Evolutionary conservation across 1,140 invertebrate genomes (phyloP).

Genomic region (Zaprionus ornatus): DNA sequence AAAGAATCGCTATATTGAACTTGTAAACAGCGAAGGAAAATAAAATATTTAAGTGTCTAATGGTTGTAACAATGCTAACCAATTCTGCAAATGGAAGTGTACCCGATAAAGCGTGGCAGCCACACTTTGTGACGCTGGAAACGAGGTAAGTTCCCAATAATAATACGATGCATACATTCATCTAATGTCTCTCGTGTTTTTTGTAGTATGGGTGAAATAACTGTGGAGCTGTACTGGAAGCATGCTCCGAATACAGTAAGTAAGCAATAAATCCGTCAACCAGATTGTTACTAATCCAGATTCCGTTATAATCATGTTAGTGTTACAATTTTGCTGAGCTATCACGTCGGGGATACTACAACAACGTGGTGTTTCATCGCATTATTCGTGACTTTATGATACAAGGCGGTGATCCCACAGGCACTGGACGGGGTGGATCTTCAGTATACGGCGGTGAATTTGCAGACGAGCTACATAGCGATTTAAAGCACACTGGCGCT

Average conservation of each 20-base stretch:
- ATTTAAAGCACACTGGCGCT: constrained; percentile 96
- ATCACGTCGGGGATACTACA: constrained; percentile 96
- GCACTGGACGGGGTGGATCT: constrained; percentile 96
- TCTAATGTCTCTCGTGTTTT: constrained; percentile 10
- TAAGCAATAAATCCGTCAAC: background rate
- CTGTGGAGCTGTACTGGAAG: constrained; percentile 98
- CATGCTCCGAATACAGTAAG: constrained; percentile 93
- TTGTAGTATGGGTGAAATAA: constrained; percentile 96
- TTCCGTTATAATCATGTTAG: background rate
- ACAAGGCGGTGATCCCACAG: constrained; percentile 96
- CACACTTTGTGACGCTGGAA: constrained; percentile 91
- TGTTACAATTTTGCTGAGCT: constrained; percentile 99
- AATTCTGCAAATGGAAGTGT: constrained; percentile 85
- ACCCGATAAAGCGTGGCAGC: constrained; percentile 94
- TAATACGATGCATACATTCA: background rate
- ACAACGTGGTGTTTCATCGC: constrained; percentile 97
- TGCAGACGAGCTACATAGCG: constrained; percentile 97
- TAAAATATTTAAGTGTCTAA: background rate
- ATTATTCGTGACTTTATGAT: constrained; percentile 99
- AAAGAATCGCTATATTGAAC: background rate
- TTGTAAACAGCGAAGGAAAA: constrained; percentile 5
- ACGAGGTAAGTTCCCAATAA: constrained; percentile 88
- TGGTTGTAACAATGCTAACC: constrained; percentile 40
- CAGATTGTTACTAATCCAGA: background rate
- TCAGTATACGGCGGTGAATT: constrained; percentile 98